Conservation (phyloP, 2,888 invertebrate genomes). For the Peribatodes rhomboidaria region DNA sequence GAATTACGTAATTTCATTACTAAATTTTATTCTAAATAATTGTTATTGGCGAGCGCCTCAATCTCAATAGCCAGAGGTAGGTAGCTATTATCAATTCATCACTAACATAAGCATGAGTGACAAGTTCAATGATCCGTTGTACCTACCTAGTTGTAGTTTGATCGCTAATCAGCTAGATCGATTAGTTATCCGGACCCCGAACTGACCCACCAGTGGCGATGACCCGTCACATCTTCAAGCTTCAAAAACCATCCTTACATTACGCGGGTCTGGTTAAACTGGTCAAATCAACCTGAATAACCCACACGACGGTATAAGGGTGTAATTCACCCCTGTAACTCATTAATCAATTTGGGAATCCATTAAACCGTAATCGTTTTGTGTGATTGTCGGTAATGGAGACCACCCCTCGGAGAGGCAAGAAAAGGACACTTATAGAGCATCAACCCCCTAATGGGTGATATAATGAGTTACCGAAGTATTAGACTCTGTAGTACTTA, state of each 20-base stretch:
- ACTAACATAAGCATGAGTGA: background rate
- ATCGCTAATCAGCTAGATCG: slow-evolving; percentile 44
- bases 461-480: background rate
- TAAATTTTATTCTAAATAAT: too few relatives aligned
- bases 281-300: slow-evolving; percentile 20
- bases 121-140: background rate
- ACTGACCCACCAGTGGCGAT: slow-evolving; percentile 4
- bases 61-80: too few relatives aligned
- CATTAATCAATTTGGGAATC: slow-evolving; percentile 40
- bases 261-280: slow-evolving; percentile 12
- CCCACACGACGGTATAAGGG: slow-evolving; percentile 9
- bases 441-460: background rate
- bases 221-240: slow-evolving; percentile 6
- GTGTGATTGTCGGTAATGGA: slow-evolving; percentile 28
- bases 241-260: slow-evolving; percentile 11
- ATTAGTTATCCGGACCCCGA: slow-evolving; percentile 40
- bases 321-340: slow-evolving; percentile 26
- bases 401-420: slow-evolving; percentile 13
- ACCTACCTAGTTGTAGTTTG: background rate
- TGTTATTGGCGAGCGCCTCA: too few relatives aligned
- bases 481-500: too few relatives aligned
- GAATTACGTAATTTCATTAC: too few relatives aligned
- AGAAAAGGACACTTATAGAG: slow-evolving; percentile 12
- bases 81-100: slow-evolving; percentile 51
- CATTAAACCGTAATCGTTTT: slow-evolving; percentile 41